phyloP scores from a whole-genome alignment of 2,113 vertebrate species.

The Scolopax mira region DNA sequence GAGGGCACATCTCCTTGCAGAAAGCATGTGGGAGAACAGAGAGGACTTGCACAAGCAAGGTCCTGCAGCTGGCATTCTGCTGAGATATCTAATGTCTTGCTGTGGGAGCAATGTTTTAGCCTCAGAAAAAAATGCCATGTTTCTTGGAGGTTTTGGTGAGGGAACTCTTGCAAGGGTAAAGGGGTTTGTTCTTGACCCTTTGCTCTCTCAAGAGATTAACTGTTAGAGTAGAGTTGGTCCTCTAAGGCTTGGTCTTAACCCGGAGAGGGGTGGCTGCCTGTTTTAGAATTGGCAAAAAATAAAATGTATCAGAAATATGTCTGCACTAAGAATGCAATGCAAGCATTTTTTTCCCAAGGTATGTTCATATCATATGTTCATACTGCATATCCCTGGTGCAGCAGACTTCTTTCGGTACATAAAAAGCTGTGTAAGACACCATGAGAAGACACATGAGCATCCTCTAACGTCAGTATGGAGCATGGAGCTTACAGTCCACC shows the following conservation, averaged over 20 bases:
- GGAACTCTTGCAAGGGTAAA: neutral
- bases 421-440: neutral
- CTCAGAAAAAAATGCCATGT: neutral
- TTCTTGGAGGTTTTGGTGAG: neutral
- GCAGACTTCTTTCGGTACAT: neutral
- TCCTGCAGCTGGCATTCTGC: neutral
- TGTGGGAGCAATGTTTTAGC: neutral
- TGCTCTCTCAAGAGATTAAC: neutral
- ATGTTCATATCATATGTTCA: neutral
- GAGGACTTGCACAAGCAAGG: neutral
- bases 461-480: accelerated
- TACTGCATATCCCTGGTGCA: neutral
- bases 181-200: neutral
- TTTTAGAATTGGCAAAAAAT: neutral
- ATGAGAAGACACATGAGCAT: neutral
- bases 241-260: neutral
- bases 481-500: accelerated
- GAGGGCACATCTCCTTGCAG: neutral
- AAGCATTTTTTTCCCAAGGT: neutral
- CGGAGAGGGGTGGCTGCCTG: neutral
- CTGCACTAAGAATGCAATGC: neutral
- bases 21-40: neutral
- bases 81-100: neutral
- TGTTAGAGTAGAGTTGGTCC: neutral
- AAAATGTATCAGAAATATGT: neutral